Percentiles rank a stretch among this genome's conserved stretches.
Evolutionary conservation across 2,888 invertebrate genomes (phyloP).

Genomic region (Baccha elongata): DNA sequence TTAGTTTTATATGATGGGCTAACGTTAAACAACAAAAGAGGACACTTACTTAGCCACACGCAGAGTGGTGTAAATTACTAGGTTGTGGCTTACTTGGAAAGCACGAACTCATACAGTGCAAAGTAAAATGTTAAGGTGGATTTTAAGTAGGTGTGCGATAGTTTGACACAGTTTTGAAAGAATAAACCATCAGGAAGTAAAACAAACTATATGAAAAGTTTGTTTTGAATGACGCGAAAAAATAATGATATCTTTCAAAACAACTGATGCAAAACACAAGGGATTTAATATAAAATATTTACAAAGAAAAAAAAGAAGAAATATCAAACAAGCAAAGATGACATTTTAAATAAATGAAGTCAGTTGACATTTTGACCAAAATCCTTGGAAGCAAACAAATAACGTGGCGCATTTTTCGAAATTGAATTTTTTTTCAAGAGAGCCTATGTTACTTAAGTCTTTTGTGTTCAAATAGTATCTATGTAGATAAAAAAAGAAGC

Average conservation of each 20-base stretch:
- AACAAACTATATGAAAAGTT: too few relatives aligned
- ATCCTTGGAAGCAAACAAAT: slow-evolving; percentile 5
- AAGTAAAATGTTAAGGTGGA: slow-evolving; percentile 37
- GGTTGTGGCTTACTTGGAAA: slow-evolving; percentile 51
- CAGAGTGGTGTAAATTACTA: slow-evolving; percentile 62
- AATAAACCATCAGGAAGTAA: not conserved
- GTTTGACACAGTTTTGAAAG: slow-evolving; percentile 1
- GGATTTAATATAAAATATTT: slow-evolving; percentile 2
- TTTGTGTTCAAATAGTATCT: not conserved
- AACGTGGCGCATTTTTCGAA: slow-evolving; percentile 4
- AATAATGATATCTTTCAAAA: not conserved
- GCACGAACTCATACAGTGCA: slow-evolving; percentile 36
- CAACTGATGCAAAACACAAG: not conserved
- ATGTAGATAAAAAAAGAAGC: not conserved
- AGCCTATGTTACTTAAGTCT: slow-evolving; percentile 11
- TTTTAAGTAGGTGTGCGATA: not conserved
- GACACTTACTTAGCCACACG: slow-evolving; percentile 65
- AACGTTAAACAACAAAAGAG: slow-evolving; percentile 51
- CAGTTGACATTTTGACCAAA: slow-evolving; percentile 29
- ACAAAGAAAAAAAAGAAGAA: not conserved
- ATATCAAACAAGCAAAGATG: slow-evolving; percentile 1
- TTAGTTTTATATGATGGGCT: slow-evolving; percentile 37
- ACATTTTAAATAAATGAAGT: slow-evolving; percentile 30
- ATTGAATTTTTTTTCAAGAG: not conserved
- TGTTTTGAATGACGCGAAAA: too few relatives aligned